These are phyloP conservation scores for Echinarachnius parma DNA, from an alignment of 53 echinoderm and acorn worm genomes.

Conservation along the genomic window DNA sequence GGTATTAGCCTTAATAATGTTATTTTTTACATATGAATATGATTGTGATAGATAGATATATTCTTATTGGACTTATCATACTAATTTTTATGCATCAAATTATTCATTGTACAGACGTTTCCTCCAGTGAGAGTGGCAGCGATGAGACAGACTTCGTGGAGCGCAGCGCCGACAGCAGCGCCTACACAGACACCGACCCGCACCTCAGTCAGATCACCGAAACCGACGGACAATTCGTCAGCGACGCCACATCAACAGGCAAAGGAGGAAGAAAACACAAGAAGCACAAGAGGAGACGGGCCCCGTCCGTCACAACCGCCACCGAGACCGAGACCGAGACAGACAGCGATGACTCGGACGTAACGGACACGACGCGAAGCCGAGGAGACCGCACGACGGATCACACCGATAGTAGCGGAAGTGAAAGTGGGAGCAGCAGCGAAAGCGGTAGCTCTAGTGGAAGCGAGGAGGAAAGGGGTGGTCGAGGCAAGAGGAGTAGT, in stretches of 20 bases:
- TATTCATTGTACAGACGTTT: conserved; percentile 80
- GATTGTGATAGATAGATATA: no score
- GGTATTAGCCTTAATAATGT: no score
- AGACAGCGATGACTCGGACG: conserved; percentile 26
- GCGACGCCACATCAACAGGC: conserved; percentile 26
- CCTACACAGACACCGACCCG: conserved; percentile 71
- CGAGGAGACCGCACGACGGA: conserved; percentile 35
- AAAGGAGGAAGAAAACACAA: conserved; percentile 11
- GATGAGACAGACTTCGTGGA: conserved; percentile 57
- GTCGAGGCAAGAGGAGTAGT: conserved; percentile 25
- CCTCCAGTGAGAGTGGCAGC: conserved; percentile 56
- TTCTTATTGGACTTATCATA: no score
- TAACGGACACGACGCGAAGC: conserved; percentile 33
- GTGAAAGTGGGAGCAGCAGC: conserved; percentile 48
- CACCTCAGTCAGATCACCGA: conserved; percentile 62
- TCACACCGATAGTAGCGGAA: conserved; percentile 45
- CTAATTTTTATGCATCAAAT: no score
- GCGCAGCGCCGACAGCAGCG: conserved; percentile 73
- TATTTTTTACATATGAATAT: no score
- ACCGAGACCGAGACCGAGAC: conserved; percentile 21
- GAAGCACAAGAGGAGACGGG: conserved; percentile 9
- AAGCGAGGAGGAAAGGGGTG: conserved; percentile 47
- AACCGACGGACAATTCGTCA: conserved; percentile 53
- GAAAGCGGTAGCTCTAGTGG: conserved; percentile 54
- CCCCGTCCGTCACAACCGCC: conserved; percentile 14